Percentiles rank a stretch among this genome's conserved stretches.
These are phyloP conservation scores for Amphimallon solstitiale DNA, from an alignment of 2,888 invertebrate species.

Conservation along the genomic window DNA sequence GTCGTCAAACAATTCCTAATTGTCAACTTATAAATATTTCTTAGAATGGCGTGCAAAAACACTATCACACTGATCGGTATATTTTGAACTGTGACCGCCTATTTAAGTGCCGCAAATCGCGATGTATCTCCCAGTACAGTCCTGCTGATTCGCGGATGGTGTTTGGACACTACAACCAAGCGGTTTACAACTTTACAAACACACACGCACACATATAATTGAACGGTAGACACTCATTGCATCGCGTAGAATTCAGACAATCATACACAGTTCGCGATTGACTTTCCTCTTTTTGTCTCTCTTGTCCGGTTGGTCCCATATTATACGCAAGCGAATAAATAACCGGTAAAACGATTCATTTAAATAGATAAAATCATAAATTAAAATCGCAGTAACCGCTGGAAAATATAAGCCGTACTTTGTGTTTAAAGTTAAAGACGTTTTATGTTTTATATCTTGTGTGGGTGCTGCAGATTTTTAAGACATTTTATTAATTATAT, in stretches of 20 bases:
- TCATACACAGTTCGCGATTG: slow-evolving; percentile 49
- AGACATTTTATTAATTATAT: too few relatives aligned
- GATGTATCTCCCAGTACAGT: slow-evolving; percentile 8
- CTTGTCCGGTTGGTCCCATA: slow-evolving; percentile 17
- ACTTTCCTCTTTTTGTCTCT: slow-evolving; percentile 44
- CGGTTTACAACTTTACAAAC: background rate
- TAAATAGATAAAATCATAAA: too few relatives aligned
- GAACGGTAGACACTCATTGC: slow-evolving; percentile 47
- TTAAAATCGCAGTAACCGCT: too few relatives aligned
- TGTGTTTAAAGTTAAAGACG: too few relatives aligned
- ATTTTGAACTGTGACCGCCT: background rate
- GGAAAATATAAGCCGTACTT: too few relatives aligned
- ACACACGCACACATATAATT: slow-evolving; percentile 39
- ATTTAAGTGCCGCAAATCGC: slow-evolving; percentile 6
- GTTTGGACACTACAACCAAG: background rate
- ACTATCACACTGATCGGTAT: background rate
- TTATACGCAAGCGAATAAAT: background rate
- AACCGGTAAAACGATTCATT: slow-evolving; percentile 36
- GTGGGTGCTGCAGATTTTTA: too few relatives aligned
- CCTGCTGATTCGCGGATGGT: slow-evolving; percentile 23
- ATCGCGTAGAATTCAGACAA: slow-evolving; percentile 47
- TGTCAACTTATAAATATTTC: too few relatives aligned
- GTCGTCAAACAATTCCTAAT: too few relatives aligned
- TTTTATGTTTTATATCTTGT: too few relatives aligned
- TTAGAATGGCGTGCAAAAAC: too few relatives aligned